Percentiles rank a stretch among this genome's conserved stretches.
These are phyloP conservation scores for Cephus rjabovi DNA, from an alignment of 2,888 invertebrate species.

Conservation along the genomic window DNA sequence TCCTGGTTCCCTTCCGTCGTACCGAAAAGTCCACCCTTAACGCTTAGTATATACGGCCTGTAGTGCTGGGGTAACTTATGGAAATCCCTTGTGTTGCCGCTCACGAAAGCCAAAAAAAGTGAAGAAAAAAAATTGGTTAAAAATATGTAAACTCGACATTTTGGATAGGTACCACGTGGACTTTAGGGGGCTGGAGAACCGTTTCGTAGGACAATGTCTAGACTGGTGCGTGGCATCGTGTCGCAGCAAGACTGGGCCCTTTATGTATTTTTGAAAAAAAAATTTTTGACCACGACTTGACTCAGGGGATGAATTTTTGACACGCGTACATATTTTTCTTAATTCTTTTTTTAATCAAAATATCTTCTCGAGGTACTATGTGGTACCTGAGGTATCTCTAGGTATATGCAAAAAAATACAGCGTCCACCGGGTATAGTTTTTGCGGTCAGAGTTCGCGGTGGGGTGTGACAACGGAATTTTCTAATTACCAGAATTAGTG, in stretches of 20 bases:
- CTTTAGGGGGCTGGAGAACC: not conserved
- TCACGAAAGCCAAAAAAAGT: not conserved
- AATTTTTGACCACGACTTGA: not conserved
- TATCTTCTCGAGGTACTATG: conserved; percentile 10
- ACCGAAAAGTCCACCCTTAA: conserved; percentile 14
- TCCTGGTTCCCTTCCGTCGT: not conserved
- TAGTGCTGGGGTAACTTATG: conserved; percentile 4
- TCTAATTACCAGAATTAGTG: not conserved
- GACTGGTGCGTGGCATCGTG: not conserved
- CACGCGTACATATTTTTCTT: not conserved
- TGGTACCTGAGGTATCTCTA: too few species aligned
- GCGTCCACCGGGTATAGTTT: not conserved
- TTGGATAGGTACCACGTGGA: conserved; percentile 45
- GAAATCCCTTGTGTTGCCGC: conserved; percentile 13
- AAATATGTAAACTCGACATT: conserved; percentile 49
- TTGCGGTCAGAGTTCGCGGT: not conserved
- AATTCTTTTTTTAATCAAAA: not conserved
- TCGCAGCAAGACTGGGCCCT: not conserved
- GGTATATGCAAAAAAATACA: not conserved
- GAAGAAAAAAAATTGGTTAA: conserved; percentile 46
- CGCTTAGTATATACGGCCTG: not conserved
- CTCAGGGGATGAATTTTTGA: not conserved
- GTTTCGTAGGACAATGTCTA: conserved; percentile 33
- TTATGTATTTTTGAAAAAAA: not conserved
- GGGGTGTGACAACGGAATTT: not conserved